phyloP scores from a whole-genome alignment of 2,888 invertebrate genomes.

The Macropis europaea region DNA sequence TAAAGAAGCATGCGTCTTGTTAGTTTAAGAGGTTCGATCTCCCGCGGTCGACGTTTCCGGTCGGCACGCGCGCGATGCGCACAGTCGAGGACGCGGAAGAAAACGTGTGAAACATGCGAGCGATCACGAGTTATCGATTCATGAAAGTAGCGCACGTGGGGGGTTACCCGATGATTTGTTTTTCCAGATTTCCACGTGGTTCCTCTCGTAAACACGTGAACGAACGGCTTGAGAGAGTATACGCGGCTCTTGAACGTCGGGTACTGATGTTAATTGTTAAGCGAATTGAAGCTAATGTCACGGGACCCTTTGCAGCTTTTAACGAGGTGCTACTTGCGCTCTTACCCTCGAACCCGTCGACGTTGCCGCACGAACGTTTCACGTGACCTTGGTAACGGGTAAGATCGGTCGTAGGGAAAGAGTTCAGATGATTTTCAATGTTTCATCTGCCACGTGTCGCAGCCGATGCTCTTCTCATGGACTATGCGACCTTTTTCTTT shows the following conservation, averaged over 20 bases:
- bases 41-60: conserved; percentile 6
- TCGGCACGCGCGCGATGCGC: conserved; percentile 8
- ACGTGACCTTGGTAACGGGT: background rate
- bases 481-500: conserved; percentile 10
- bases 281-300: conserved; percentile 63
- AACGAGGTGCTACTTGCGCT: conserved; percentile 59
- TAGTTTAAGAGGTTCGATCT: conserved; percentile 16
- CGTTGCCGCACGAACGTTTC: background rate
- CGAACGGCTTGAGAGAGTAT: background rate
- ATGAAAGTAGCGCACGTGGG: conserved; percentile 38
- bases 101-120: background rate
- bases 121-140: conserved; percentile 1
- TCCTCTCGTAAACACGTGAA: background rate
- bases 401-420: conserved; percentile 17
- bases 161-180: conserved; percentile 10
- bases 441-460: conserved; percentile 42
- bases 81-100: background rate
- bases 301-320: conserved; percentile 69
- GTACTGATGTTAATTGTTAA: conserved; percentile 49
- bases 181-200: background rate
- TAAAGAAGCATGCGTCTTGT: conserved; percentile 33
- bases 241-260: conserved; percentile 16
- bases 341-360: conserved; percentile 28
- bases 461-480: conserved; percentile 20
- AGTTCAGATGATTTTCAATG: conserved; percentile 31